A percentile compares a stretch with the other conserved stretches of the same genome.
phyloP scores from a whole-genome alignment of 2,888 invertebrate genomes.

The Zonitis immaculata region DNA sequence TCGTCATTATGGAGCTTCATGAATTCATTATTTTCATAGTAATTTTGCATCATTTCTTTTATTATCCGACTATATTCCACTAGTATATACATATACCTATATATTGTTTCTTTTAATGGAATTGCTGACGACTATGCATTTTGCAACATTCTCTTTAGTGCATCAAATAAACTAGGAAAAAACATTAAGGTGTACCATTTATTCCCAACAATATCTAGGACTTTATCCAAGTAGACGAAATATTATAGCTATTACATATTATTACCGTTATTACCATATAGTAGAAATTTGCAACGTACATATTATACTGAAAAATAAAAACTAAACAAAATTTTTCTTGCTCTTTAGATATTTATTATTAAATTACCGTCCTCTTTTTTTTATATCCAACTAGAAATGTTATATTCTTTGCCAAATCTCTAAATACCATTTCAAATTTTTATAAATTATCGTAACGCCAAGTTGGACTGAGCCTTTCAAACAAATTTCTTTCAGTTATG shows the following conservation, averaged over 20 bases:
- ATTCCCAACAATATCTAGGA: neutral
- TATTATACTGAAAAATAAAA: too few species aligned
- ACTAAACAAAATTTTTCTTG: too few species aligned
- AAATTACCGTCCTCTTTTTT: too few species aligned
- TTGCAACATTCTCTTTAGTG: constrained; percentile 5
- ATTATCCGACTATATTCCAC: constrained; percentile 10
- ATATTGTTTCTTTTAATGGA: constrained; percentile 12
- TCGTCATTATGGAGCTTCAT: constrained; percentile 7
- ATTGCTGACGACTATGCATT: constrained; percentile 6
- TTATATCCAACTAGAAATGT: too few species aligned
- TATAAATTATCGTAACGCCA: constrained; percentile 31
- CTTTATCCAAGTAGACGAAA: neutral
- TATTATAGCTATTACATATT: neutral
- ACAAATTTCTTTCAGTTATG: constrained; percentile 33
- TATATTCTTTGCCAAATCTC: constrained; percentile 10
- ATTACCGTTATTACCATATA: neutral
- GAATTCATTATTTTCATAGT: constrained; percentile 11
- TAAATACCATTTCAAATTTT: constrained; percentile 31
- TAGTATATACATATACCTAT: neutral
- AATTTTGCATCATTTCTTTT: constrained; percentile 9
- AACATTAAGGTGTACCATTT: neutral
- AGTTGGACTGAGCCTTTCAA: constrained; percentile 27
- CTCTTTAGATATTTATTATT: too few species aligned
- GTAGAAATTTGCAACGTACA: too few species aligned
- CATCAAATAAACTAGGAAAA: neutral